Evolutionary conservation across 1,140 invertebrate genomes (phyloP).

Genomic region (Zaprionus africanus): DNA sequence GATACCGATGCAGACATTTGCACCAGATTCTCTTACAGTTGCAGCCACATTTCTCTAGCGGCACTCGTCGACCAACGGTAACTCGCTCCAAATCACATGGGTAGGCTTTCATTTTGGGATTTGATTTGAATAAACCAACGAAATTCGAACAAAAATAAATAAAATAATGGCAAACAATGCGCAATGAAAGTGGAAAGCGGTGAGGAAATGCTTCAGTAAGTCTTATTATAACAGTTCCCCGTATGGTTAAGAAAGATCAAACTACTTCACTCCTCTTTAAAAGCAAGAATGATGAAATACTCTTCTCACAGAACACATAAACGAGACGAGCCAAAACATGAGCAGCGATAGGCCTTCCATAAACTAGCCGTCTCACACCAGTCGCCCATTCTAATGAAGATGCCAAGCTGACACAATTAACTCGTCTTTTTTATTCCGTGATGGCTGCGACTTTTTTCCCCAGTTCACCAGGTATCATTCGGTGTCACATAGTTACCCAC

Average conservation of each 20-base stretch:
- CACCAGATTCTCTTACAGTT: conserved; percentile 35
- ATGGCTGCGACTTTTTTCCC: conserved; percentile 3
- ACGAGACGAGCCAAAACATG: background rate
- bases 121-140: conserved; percentile 63
- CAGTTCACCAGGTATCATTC: conserved; percentile 6
- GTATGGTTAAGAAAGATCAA: background rate
- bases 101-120: conserved; percentile 69
- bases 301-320: background rate
- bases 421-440: conserved; percentile 11
- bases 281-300: background rate
- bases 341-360: conserved; percentile 1
- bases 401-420: conserved; percentile 46
- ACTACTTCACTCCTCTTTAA: background rate
- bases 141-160: conserved; percentile 31
- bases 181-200: conserved; percentile 31
- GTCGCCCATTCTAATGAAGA: conserved; percentile 43
- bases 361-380: background rate
- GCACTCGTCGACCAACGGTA: conserved; percentile 56
- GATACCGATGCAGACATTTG: conserved; percentile 10
- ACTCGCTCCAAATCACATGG: conserved; percentile 70
- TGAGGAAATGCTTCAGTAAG: conserved; percentile 14
- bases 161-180: conserved; percentile 8
- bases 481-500: conserved; percentile 58
- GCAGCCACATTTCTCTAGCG: conserved; percentile 66
- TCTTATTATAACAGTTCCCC: background rate